Base-by-base conservation (phyloP, 2,888 invertebrate species). In the Pammene aurita region DNA sequence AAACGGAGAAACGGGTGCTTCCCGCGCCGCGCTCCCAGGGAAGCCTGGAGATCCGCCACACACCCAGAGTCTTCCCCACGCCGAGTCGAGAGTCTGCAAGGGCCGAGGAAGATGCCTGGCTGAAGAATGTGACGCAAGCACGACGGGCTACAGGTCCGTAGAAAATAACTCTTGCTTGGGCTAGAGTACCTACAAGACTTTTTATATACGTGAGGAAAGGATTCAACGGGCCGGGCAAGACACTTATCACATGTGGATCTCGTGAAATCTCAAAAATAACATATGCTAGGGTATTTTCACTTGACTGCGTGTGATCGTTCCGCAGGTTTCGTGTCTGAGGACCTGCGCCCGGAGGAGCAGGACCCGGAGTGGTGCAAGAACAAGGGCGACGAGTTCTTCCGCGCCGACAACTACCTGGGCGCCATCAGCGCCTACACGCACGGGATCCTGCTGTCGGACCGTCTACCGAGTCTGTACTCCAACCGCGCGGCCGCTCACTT, bases 341-440 rank as follows among this genome's bases (percentile, higher is more conserved):
- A 96, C 80, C 89, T 96, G 2, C 90, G 95, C 46, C 95, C 95
- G 0, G 97, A 97, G 80, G 97, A 97, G 84, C 95, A 95, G 75
- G 96, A 97, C 85, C 97, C 97, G 0, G 94, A 95, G 72, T 97
- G 96, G 95, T 93, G 97, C 67, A 95, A 96, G 79, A 95, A 95
- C 72, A 97, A 97, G 86, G 97, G 97, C 58, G 95, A 96, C 80
- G 94, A 95, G 72, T 96, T 97, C 84, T 95, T 96, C 84, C 94
- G 94, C 72, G 93, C 90, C 70, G 95, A 95, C 38, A 96, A 97
- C 86, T 96, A 95, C 81, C 89, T 96, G 67, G 96, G 96, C 2
- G 97, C 97, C 0, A 92, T 97, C 61, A 97, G 96, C 80, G 97
- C 97, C 9, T 97, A 96, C 80, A 94, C 94, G 41, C 96, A 96